phyloP scores from a whole-genome alignment of 2,888 invertebrate genomes.

The Euzetes globulus region DNA sequence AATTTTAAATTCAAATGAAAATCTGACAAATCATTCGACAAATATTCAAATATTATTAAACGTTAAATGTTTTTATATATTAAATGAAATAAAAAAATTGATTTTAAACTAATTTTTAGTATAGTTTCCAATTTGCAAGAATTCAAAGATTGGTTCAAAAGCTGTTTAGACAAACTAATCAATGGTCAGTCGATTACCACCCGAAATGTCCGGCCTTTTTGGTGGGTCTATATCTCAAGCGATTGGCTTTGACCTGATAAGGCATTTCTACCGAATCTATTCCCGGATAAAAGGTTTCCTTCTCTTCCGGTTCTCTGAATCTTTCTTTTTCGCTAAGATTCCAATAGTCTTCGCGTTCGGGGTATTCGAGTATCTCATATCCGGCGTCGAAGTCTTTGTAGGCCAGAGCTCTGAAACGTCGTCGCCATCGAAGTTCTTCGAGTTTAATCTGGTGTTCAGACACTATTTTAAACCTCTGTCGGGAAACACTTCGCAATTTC shows the following conservation, averaged over 20 bases:
- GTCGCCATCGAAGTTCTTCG: conserved; percentile 30
- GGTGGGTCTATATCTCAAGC: not conserved
- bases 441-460: not conserved
- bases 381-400: conserved; percentile 35
- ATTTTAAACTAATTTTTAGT: too few species aligned
- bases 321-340: conserved; percentile 28
- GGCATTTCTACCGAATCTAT: conserved; percentile 24
- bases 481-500: conserved; percentile 1
- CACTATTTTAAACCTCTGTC: conserved; percentile 25
- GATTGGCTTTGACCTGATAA: not conserved
- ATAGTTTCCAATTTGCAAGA: too few species aligned
- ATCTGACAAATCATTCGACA: too few species aligned
- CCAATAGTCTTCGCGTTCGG: conserved; percentile 33
- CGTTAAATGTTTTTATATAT: too few species aligned
- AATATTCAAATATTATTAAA: too few species aligned
- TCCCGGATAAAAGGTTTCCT: conserved; percentile 22
- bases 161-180: too few species aligned
- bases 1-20: not conserved
- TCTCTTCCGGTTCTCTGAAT: conserved; percentile 11
- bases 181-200: not conserved
- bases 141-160: too few species aligned
- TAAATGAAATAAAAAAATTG: too few species aligned
- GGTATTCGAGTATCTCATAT: conserved; percentile 25
- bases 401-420: conserved; percentile 32
- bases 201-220: conserved; percentile 30